These are phyloP conservation scores for Trichonephila clavata DNA, from an alignment of 1,140 invertebrate genomes.

Conservation along the genomic window DNA sequence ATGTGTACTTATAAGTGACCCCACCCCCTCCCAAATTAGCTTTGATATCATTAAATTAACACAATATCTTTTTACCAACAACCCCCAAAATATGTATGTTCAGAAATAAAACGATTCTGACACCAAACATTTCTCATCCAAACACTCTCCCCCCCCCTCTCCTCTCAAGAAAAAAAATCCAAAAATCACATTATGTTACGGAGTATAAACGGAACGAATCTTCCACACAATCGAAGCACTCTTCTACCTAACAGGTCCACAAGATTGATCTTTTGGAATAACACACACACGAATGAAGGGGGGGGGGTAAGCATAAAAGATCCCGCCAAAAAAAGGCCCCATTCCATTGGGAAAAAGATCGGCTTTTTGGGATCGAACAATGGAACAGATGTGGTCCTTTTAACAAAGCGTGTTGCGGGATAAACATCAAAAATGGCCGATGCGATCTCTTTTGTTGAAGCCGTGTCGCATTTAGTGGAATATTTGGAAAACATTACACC, in stretches of 20 bases:
- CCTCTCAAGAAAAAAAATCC: too few species aligned
- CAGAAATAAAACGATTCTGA: too few species aligned
- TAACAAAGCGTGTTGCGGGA: slow-evolving; percentile 1
- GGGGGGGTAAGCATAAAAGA: background rate
- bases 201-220: too few species aligned
- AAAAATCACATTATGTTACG: too few species aligned
- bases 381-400: slow-evolving; percentile 49
- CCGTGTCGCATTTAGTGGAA: slow-evolving; percentile 52
- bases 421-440: slow-evolving; percentile 40
- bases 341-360: background rate
- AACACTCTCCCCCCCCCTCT: too few species aligned
- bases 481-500: slow-evolving; percentile 66
- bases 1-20: too few species aligned
- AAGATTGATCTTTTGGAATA: background rate
- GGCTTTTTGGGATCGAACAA: background rate
- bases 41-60: too few species aligned
- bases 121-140: too few species aligned
- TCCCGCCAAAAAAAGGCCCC: background rate
- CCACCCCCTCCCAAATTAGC: too few species aligned
- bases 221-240: background rate
- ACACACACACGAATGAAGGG: background rate
- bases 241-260: background rate
- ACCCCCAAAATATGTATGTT: too few species aligned
- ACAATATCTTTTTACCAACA: too few species aligned
- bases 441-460: background rate